phyloP scores from a whole-genome alignment of 1,140 invertebrate species.

The Myzus persicae region DNA sequence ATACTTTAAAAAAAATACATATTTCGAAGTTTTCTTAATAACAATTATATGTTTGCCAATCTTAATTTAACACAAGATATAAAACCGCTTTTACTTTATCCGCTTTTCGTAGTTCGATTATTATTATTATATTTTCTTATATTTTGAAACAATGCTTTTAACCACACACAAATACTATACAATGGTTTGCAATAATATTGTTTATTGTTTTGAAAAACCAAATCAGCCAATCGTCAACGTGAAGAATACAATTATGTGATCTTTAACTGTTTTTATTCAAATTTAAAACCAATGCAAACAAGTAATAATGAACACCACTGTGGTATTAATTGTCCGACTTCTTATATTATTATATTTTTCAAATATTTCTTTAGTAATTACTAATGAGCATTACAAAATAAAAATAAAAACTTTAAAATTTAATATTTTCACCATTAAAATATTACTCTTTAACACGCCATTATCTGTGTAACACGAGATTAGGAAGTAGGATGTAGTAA shows the following conservation, averaged over 20 bases:
- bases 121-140: background rate
- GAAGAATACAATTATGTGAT: background rate
- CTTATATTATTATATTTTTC: background rate
- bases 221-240: background rate
- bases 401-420: no score
- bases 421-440: no score
- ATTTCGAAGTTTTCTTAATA: background rate
- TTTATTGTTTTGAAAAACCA: background rate
- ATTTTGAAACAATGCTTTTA: background rate
- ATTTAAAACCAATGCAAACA: background rate
- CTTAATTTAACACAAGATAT: background rate
- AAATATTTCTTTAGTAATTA: no score
- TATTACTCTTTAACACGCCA: no score
- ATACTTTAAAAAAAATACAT: background rate
- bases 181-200: background rate
- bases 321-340: background rate
- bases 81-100: background rate
- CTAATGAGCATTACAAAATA: no score
- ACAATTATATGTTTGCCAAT: background rate
- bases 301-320: background rate
- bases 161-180: background rate
- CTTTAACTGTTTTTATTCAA: background rate
- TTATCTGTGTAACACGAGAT: no score
- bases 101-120: background rate
- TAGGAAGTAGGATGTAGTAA: background rate